These are phyloP conservation scores for Dryoscopus gambensis DNA, from an alignment of 2,113 vertebrate species.

Conservation along the genomic window DNA sequence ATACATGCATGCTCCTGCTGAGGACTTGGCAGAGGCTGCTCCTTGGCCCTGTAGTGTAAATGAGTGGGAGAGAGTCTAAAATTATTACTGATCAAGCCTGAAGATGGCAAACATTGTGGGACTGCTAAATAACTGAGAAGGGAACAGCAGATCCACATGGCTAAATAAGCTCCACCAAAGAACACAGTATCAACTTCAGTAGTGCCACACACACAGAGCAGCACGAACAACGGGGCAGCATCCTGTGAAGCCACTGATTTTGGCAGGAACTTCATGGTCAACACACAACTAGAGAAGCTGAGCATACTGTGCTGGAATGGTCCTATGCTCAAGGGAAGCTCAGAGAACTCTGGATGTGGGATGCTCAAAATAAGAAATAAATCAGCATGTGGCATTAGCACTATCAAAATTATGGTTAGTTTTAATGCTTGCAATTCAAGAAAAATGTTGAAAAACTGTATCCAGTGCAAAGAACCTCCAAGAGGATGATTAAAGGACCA, in stretches of 20 bases:
- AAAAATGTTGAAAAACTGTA: neutral
- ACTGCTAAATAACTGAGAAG: neutral
- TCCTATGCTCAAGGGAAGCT: neutral
- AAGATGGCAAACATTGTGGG: neutral
- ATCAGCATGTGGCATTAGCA: neutral
- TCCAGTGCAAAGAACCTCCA: neutral
- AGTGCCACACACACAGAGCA: neutral
- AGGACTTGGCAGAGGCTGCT: neutral
- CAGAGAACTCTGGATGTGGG: neutral
- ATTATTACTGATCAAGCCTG: neutral
- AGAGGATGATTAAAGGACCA: slow-evolving; percentile 19
- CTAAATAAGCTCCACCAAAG: neutral
- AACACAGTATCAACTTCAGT: neutral
- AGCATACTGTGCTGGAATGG: neutral
- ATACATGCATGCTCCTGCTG: neutral
- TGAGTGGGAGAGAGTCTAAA: neutral
- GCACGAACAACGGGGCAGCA: neutral
- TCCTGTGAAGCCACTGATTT: neutral
- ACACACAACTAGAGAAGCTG: neutral
- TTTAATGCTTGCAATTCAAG: neutral
- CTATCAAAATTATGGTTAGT: neutral
- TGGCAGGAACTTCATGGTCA: neutral
- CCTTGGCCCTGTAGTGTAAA: neutral
- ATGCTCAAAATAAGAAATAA: neutral
- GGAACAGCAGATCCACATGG: neutral